phyloP scores from a whole-genome alignment of 1,140 invertebrate species.

The Littorina saxatilis region DNA sequence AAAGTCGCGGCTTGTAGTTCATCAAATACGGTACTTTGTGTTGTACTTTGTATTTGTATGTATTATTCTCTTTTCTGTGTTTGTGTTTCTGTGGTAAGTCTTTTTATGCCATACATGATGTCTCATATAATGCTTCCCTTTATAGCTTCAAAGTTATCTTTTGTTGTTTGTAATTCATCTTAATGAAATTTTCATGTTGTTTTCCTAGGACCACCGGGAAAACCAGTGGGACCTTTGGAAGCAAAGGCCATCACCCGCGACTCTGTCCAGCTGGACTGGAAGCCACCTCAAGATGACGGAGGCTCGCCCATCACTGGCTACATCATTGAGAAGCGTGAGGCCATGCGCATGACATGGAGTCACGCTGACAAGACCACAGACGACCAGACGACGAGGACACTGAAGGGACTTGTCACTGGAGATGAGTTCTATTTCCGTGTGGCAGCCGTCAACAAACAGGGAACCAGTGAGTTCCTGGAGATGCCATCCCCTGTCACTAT shows the following conservation, averaged over 20 bases:
- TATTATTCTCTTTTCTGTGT: too few species aligned
- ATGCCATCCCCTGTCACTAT: slow-evolving; percentile 63
- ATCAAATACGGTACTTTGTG: too few species aligned
- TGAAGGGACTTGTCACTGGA: slow-evolving; percentile 92
- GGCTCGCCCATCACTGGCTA: slow-evolving; percentile 80
- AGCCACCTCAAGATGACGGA: slow-evolving; percentile 89
- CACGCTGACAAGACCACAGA: slow-evolving; percentile 57
- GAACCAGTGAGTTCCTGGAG: slow-evolving; percentile 65
- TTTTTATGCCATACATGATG: too few species aligned
- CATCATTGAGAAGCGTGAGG: slow-evolving; percentile 71
- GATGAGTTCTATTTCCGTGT: slow-evolving; percentile 96
- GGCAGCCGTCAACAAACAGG: slow-evolving; percentile 68
- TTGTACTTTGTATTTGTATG: too few species aligned
- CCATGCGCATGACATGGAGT: slow-evolving; percentile 59
- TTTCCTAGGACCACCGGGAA: slow-evolving; percentile 85
- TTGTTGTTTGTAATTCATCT: too few species aligned
- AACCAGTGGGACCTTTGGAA: slow-evolving; percentile 86
- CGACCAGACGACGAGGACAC: slow-evolving; percentile 81
- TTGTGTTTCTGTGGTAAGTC: too few species aligned
- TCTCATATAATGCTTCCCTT: too few species aligned
- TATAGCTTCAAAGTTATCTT: too few species aligned
- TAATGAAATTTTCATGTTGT: too few species aligned
- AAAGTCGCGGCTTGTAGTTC: too few species aligned
- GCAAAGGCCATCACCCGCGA: slow-evolving; percentile 96
- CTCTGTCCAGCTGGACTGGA: slow-evolving; percentile 95